Evolutionary conservation across 2,888 invertebrate species (phyloP), one percentile per base, ranked within the genome.

Genomic region (Drosophila borborema): DNA sequence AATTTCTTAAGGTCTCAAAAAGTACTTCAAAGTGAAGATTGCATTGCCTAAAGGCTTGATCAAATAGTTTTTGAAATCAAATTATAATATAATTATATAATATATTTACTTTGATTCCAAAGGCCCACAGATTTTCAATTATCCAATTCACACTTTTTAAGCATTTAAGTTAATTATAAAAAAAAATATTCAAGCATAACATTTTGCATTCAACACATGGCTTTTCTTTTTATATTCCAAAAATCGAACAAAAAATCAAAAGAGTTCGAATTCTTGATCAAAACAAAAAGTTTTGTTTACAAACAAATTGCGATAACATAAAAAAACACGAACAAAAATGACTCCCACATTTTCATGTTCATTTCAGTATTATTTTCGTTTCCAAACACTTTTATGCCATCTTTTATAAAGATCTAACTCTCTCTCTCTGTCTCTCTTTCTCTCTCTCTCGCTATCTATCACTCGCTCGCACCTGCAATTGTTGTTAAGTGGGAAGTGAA

Each of bases 401-500:
- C 38, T 65, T 58, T 58, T n/a, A n/a, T n/a, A n/a, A n/a, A n/a
- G n/a, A n/a, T n/a, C n/a, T n/a, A n/a, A n/a, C n/a, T n/a, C n/a
- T n/a, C n/a, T n/a, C n/a, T n/a, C n/a, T n/a, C n/a, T n/a, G n/a
- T n/a, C n/a, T n/a, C n/a, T n/a, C n/a, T n/a, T n/a, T n/a, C n/a
- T 14, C 38, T 84, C 5, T 3, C 12, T 36, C 36, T 83, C 84
- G 69, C 75, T 14, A 34, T 84, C 5, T 3, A 12, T 36, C 36
- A 81, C 84, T 71, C 75, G 46, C 73, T 84, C 58, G 67, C 80
- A 77, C 84, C 66, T 54, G 31, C 69, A 68, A 73, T 80, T 84
- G 84, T 84, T 84, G 72, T 84, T 84, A 83, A 70, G n/a, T 46
- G 23, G 18, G 41, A 14, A 14, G 18, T 36, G 31, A 65, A 62